Conservation (phyloP, 2,797 vertebrate species). For the Aphelocoma californica region DNA sequence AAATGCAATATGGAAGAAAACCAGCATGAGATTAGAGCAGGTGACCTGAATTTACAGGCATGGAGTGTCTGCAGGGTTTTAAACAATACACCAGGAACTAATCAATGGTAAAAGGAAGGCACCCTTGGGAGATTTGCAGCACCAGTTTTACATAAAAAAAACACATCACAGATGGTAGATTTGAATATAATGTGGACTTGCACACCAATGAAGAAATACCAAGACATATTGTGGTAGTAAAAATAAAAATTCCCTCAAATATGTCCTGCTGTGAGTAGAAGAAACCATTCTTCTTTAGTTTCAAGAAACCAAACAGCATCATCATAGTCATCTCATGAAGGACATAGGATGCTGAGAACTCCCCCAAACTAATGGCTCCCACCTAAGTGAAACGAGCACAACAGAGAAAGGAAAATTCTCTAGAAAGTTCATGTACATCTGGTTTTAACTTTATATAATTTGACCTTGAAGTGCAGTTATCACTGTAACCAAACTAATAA, state of each 20-base stretch:
- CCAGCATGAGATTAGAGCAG: background rate
- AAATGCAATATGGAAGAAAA: background rate
- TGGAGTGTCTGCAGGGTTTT: background rate
- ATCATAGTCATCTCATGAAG: background rate
- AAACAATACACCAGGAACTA: background rate
- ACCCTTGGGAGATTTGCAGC: background rate
- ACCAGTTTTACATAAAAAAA: background rate
- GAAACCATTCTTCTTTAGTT: background rate
- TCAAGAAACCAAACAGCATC: background rate
- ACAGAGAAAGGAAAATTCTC: background rate
- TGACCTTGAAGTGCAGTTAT: background rate
- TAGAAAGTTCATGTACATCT: background rate
- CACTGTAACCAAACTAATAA: background rate
- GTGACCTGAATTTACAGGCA: background rate
- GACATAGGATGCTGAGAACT: fast-evolving
- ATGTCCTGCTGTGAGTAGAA: background rate
- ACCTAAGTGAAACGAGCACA: background rate
- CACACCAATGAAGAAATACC: background rate
- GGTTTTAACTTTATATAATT: background rate
- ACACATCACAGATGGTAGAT: background rate
- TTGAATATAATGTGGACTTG: background rate
- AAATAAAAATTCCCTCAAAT: background rate
- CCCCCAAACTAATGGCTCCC: background rate
- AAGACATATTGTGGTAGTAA: background rate
- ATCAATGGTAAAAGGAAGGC: background rate